These are phyloP conservation scores for Aphelinus atriplicis DNA, from an alignment of 1,140 invertebrate species.

Conservation along the genomic window DNA sequence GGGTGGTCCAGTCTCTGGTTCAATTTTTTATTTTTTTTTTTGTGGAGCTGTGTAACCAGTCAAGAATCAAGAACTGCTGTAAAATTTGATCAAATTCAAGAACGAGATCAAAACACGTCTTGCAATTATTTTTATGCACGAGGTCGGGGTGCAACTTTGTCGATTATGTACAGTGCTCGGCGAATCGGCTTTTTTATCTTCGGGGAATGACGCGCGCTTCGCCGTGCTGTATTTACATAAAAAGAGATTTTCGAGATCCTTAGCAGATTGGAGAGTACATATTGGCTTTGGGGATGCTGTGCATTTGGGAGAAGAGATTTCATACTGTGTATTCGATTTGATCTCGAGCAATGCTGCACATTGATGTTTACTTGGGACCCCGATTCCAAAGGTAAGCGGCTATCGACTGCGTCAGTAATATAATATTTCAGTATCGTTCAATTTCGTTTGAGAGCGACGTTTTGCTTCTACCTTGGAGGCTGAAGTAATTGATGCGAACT, in stretches of 20 bases:
- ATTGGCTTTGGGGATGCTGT: slow-evolving; percentile 5
- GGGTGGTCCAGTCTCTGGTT: too few relatives aligned
- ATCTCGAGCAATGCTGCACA: slow-evolving; percentile 12
- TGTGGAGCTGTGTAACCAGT: too few relatives aligned
- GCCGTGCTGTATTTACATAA: background rate
- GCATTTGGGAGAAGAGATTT: slow-evolving; percentile 41
- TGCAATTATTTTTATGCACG: background rate
- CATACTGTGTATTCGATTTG: slow-evolving; percentile 20
- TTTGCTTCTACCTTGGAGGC: too few relatives aligned
- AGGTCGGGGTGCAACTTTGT: slow-evolving; percentile 11
- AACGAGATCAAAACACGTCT: background rate
- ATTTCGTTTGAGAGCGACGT: too few relatives aligned
- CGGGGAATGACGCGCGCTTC: background rate
- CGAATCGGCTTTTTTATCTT: slow-evolving; percentile 26
- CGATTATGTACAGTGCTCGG: slow-evolving; percentile 4
- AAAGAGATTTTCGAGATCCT: slow-evolving; percentile 29
- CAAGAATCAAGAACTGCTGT: too few relatives aligned
- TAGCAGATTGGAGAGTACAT: slow-evolving; percentile 28
- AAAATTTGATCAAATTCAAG: too few relatives aligned
- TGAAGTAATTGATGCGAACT: too few relatives aligned
- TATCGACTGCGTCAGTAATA: slow-evolving; percentile 7
- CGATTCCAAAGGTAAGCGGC: slow-evolving; percentile 19
- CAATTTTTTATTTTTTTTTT: too few relatives aligned
- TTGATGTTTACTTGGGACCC: slow-evolving; percentile 33
- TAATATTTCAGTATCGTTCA: slow-evolving; percentile 23